A percentile compares a stretch with the other conserved stretches of the same genome.
These are phyloP conservation scores for Stictocephala bisonia DNA, from an alignment of 2,888 invertebrate genomes.

Conservation along the genomic window DNA sequence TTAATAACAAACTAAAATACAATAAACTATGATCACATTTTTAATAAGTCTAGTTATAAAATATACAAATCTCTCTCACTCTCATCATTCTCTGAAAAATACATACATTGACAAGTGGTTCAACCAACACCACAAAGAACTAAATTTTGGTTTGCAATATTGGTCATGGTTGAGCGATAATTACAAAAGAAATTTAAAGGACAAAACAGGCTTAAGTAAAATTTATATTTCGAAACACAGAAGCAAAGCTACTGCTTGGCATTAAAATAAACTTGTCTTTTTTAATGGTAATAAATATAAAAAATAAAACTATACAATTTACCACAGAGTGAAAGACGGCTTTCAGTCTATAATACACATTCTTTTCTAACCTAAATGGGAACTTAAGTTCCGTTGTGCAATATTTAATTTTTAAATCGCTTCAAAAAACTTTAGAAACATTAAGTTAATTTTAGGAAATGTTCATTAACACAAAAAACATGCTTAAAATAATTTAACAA, in stretches of 20 bases:
- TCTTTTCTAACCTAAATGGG: constrained; percentile 12
- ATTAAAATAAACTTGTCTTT: background rate
- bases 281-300: too few species aligned
- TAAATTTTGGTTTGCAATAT: background rate
- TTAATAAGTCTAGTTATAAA: constrained; percentile 54
- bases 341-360: constrained; percentile 31
- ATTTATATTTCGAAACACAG: background rate
- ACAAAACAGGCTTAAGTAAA: background rate
- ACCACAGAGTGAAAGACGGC: constrained; percentile 31
- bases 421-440: too few species aligned
- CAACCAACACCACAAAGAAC: background rate
- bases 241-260: background rate
- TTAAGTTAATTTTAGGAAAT: too few species aligned
- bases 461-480: too few species aligned
- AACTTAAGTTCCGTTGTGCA: too few species aligned
- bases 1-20: constrained; percentile 51
- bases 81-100: constrained; percentile 11
- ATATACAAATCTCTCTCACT: constrained; percentile 41
- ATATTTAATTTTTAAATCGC: too few species aligned
- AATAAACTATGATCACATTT: constrained; percentile 56
- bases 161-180: constrained; percentile 11
- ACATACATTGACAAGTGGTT: constrained; percentile 24
- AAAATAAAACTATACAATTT: background rate
- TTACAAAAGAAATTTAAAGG: background rate
- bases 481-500: too few species aligned